These are phyloP conservation scores for Sicus ferrugineus DNA, from an alignment of 2,888 invertebrate genomes.

Conservation along the genomic window DNA sequence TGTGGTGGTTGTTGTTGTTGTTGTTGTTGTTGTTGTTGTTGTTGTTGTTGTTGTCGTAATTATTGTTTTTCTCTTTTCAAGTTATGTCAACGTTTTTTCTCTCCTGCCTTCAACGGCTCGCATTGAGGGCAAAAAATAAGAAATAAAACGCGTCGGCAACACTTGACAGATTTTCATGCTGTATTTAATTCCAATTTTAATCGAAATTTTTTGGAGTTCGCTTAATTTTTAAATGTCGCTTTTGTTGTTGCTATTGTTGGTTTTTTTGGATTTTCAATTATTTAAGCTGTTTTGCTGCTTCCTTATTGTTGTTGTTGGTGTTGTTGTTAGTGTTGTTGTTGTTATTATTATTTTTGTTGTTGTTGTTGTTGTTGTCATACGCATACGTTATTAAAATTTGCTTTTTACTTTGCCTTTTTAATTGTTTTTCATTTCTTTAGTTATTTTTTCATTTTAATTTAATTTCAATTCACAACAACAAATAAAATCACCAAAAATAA, in stretches of 20 bases:
- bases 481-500: constrained; percentile 46
- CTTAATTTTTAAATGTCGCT: constrained; percentile 23
- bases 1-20: not conserved
- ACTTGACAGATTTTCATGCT: constrained; percentile 23
- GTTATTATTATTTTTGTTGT: constrained; percentile 14
- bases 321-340: constrained; percentile 31
- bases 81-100: not conserved
- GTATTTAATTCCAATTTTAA: constrained; percentile 6
- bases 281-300: too few species aligned
- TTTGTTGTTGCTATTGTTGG: constrained; percentile 36
- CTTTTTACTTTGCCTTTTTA: constrained; percentile 37
- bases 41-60: not conserved
- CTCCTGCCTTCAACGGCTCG: not conserved
- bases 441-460: too few species aligned
- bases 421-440: too few species aligned
- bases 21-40: constrained; percentile 18
- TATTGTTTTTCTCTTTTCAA: not conserved
- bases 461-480: constrained; percentile 35
- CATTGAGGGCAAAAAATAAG: not conserved
- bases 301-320: not conserved
- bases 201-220: constrained; percentile 16
- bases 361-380: constrained; percentile 31
- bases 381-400: constrained; percentile 28
- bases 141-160: constrained; percentile 14
- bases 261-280: constrained; percentile 31